phyloP scores from a whole-genome alignment of 2,888 invertebrate species.

The Fragum whitleyi region DNA sequence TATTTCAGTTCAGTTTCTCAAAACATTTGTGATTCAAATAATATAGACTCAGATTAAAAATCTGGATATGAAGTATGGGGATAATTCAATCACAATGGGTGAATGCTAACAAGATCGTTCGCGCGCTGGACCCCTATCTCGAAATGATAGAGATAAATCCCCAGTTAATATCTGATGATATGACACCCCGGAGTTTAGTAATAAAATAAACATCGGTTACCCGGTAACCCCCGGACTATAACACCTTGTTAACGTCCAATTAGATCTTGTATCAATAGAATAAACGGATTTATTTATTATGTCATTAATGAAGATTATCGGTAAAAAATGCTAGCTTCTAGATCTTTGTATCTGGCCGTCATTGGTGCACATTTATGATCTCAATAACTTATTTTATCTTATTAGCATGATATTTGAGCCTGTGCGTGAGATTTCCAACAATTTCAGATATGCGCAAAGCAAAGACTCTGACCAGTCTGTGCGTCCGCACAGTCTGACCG shows the following conservation, averaged over 20 bases:
- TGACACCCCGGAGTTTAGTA: slow-evolving; percentile 51
- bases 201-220: slow-evolving; percentile 57
- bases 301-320: slow-evolving; percentile 17
- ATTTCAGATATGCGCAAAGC: too few relatives aligned
- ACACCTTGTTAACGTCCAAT: slow-evolving; percentile 29
- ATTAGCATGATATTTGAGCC: too few relatives aligned
- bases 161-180: slow-evolving; percentile 32
- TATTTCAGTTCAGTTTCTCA: too few relatives aligned
- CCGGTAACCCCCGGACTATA: slow-evolving; percentile 47
- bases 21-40: too few relatives aligned
- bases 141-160: slow-evolving; percentile 14
- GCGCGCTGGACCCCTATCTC: slow-evolving; percentile 13
- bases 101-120: slow-evolving; percentile 23
- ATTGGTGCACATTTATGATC: neutral
- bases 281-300: slow-evolving; percentile 17
- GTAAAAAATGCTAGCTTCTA: neutral
- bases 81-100: slow-evolving; percentile 18
- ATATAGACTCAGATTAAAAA: too few relatives aligned
- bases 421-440: too few relatives aligned
- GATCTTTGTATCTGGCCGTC: neutral
- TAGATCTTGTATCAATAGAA: slow-evolving; percentile 5
- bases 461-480: too few relatives aligned
- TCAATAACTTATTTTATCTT: too few relatives aligned
- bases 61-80: neutral
- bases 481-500: too few relatives aligned